Evolutionary conservation across 1,140 invertebrate species (phyloP).

Genomic region (Phocides pigmalion): DNA sequence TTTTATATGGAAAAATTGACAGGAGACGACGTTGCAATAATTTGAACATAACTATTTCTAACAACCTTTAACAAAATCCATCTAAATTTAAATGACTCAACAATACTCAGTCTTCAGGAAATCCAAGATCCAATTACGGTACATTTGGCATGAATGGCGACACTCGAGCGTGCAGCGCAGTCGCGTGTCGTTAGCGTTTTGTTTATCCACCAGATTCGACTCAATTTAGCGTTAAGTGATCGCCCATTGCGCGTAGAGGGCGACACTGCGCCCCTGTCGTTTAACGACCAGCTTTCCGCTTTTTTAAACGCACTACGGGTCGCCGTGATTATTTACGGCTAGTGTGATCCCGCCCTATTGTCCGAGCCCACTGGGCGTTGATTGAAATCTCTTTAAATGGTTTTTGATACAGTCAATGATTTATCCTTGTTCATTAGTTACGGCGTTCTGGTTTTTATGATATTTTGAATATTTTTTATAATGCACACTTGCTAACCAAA

Average conservation of each 20-base stretch:
- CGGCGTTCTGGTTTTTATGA: constrained; percentile 31
- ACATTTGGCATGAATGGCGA: constrained; percentile 67
- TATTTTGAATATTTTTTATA: not conserved
- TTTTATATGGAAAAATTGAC: too few species aligned
- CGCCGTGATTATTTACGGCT: constrained; percentile 58
- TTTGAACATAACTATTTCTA: not conserved
- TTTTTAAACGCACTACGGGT: constrained; percentile 65
- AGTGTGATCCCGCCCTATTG: constrained; percentile 63
- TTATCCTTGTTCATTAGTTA: constrained; percentile 40
- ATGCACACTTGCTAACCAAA: too few species aligned
- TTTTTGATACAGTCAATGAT: constrained; percentile 46
- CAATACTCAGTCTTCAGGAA: constrained; percentile 51
- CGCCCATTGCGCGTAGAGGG: constrained; percentile 55
- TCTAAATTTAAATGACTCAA: constrained; percentile 43
- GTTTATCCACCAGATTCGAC: constrained; percentile 71
- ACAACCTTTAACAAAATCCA: too few species aligned
- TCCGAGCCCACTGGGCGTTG: constrained; percentile 51
- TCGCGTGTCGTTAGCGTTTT: constrained; percentile 69
- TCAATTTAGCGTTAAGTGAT: constrained; percentile 76
- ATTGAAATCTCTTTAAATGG: constrained; percentile 66
- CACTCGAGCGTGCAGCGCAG: constrained; percentile 45
- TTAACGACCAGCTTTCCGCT: constrained; percentile 59
- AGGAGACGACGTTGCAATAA: too few species aligned
- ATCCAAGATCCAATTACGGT: constrained; percentile 74
- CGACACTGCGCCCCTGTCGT: constrained; percentile 54